Conservation (phyloP, 2,113 vertebrate genomes). For the Rhombomys opimus region DNA sequence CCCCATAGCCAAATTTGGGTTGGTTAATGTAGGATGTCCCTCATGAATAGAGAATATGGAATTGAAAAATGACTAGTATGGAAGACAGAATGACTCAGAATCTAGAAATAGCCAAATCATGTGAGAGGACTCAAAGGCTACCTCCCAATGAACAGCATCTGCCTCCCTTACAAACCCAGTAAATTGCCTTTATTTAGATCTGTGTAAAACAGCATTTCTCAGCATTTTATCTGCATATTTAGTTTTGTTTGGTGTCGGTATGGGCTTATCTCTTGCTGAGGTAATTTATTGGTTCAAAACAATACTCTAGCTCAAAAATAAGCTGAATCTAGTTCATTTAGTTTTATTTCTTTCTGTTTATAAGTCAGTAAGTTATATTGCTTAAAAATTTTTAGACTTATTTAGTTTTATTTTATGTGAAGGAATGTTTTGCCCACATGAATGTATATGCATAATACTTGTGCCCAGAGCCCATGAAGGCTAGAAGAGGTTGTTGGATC, state of each 20-base stretch:
- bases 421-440: not conserved
- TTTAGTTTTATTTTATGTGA: not conserved
- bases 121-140: conserved; percentile 66
- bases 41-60: conserved; percentile 73
- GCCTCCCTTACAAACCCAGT: conserved; percentile 41
- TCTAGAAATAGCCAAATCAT: conserved; percentile 77
- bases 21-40: conserved; percentile 56
- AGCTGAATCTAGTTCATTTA: not conserved
- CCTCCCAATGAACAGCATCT: conserved; percentile 65
- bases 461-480: not conserved
- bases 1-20: conserved; percentile 59
- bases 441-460: not conserved
- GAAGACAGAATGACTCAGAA: conserved; percentile 75
- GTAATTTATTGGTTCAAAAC: conserved; percentile 19
- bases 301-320: not conserved
- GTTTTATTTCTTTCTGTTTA: conserved; percentile 7
- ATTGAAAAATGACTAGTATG: conserved; percentile 72
- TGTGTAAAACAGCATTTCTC: conserved; percentile 47
- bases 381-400: not conserved
- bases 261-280: not conserved
- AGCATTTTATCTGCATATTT: conserved; percentile 51
- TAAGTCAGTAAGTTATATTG: conserved; percentile 18
- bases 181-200: conserved; percentile 66
- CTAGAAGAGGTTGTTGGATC: not conserved
- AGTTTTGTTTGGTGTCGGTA: not conserved